phyloP scores from a whole-genome alignment of 2,113 vertebrate genomes.

The Hippocampus mohnikei region DNA sequence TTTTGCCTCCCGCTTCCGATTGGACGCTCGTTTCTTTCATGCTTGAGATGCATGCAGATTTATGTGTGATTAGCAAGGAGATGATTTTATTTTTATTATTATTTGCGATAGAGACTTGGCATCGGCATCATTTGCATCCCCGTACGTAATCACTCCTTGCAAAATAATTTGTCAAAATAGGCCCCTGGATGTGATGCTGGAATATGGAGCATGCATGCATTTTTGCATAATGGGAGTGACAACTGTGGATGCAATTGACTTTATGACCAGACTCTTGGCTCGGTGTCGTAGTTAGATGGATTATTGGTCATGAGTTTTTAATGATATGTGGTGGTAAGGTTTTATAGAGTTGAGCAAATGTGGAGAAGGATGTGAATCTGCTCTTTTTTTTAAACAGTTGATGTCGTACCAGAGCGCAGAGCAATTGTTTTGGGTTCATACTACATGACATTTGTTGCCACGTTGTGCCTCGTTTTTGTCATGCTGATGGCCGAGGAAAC shows the following conservation, averaged over 20 bases:
- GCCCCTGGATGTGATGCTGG: conserved; percentile 3
- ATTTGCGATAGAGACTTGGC: conserved; percentile 2
- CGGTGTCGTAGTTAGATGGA: neutral
- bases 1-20: conserved; percentile 18
- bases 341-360: neutral
- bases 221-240: conserved; percentile 3
- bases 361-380: too few relatives aligned
- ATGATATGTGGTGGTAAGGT: too few relatives aligned
- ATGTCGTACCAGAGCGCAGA: neutral
- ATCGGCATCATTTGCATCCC: conserved; percentile 9
- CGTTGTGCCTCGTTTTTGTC: neutral
- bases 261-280: neutral
- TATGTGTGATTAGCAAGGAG: conserved; percentile 2
- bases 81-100: neutral
- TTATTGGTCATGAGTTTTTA: neutral
- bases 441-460: neutral
- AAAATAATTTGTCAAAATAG: conserved; percentile 13
- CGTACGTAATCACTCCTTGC: neutral
- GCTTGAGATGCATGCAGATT: conserved; percentile 3
- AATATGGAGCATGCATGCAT: neutral
- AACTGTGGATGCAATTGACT: neutral
- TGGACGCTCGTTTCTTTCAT: conserved; percentile 16
- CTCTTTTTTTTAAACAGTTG: too few relatives aligned
- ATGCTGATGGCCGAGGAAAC: neutral
- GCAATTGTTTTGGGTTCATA: neutral